phyloP scores from a whole-genome alignment of 2,797 vertebrate genomes.

The Paguma larvata region DNA sequence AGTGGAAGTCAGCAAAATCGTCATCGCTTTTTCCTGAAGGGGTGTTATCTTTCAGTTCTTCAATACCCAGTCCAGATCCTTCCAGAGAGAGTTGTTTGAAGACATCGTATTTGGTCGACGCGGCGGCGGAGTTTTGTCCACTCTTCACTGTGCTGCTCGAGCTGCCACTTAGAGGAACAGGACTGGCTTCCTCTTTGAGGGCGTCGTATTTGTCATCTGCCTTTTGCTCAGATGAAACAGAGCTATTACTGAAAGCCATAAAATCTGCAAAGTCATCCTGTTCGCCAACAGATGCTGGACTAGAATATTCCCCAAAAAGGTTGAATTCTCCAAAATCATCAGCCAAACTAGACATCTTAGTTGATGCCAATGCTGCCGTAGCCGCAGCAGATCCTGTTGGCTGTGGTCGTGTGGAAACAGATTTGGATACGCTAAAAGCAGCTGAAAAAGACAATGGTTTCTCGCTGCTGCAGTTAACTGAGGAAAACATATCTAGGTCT shows the following conservation, averaged over 20 bases:
- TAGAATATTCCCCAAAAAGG: slow-evolving; percentile 93
- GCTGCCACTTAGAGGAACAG: slow-evolving; percentile 75
- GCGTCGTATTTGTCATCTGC: slow-evolving; percentile 85
- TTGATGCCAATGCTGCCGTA: neutral
- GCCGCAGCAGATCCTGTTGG: slow-evolving; percentile 84
- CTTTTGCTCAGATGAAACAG: slow-evolving; percentile 86
- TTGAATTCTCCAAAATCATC: slow-evolving; percentile 98
- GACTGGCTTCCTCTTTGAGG: slow-evolving; percentile 84
- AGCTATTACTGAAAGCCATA: slow-evolving; percentile 95
- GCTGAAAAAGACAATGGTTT: slow-evolving; percentile 91
- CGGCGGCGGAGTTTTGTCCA: slow-evolving; percentile 77
- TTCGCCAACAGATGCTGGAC: slow-evolving; percentile 83
- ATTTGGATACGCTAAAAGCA: slow-evolving; percentile 84
- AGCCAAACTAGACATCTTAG: slow-evolving; percentile 89
- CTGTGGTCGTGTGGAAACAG: slow-evolving; percentile 72
- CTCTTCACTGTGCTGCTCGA: slow-evolving; percentile 55
- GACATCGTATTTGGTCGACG: slow-evolving; percentile 93
- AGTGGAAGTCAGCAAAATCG: slow-evolving; percentile 97
- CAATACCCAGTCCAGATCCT: slow-evolving; percentile 89
- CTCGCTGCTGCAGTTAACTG: slow-evolving; percentile 88
- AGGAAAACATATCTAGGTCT: slow-evolving; percentile 96
- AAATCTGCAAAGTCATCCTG: slow-evolving; percentile 99
- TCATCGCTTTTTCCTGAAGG: slow-evolving; percentile 92
- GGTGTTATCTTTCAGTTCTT: slow-evolving; percentile 93
- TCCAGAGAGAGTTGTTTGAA: slow-evolving; percentile 97